Evolutionary conservation across 2,888 invertebrate genomes (phyloP), one percentile per base, ranked within the genome.

Genomic region (Eulithis prunata): DNA sequence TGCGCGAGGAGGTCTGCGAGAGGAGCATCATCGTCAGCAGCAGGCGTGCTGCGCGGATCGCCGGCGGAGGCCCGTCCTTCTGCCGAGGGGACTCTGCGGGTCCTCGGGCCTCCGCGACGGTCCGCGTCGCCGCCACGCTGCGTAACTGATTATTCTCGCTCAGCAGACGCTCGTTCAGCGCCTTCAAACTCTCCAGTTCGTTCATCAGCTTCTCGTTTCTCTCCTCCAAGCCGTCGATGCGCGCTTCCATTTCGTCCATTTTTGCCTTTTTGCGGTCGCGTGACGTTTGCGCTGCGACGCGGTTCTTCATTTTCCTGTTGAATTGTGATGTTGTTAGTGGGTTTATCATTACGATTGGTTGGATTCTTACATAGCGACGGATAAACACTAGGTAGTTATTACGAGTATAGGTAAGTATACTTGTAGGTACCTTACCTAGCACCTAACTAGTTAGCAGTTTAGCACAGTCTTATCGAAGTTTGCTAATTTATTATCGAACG

Each of bases 241-340:
- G 95, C 11, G 89, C 85, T 85, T 99, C 98, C 94, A 99, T 95
- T 75, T 98, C 97, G 73, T 97, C 96, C 95, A 99, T 96, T 83
- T 96, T 96, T 0, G 97, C 97, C 87, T 99, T 99, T 85, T 99
- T 99, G 53, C 98, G 95, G 88, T 99, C 99, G 62, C 99, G 95
- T 0, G 99, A 99, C 56, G 98, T 98, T 90, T 99, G 99, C 3
- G 99, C 99, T 43, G 99, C 99, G 36, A 99, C 98, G 74, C 99
- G 95, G 86, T 99, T 99, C 87, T 99, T 99, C 78, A 99, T 86
- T 91, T 99, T 99, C 86, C 99, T 98, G 87, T 38, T 91, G 67
- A 62, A 66, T 47, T 45, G 69, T 52, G 12, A 63, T 28, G 4
- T 52, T 5, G 14, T 56, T 56, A 62, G 28, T 56, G 45, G 12